A percentile compares a stretch with the other conserved stretches of the same genome.
These are phyloP conservation scores for Dendrolimus punctatus DNA, from an alignment of 1,140 invertebrate genomes.

Conservation along the genomic window DNA sequence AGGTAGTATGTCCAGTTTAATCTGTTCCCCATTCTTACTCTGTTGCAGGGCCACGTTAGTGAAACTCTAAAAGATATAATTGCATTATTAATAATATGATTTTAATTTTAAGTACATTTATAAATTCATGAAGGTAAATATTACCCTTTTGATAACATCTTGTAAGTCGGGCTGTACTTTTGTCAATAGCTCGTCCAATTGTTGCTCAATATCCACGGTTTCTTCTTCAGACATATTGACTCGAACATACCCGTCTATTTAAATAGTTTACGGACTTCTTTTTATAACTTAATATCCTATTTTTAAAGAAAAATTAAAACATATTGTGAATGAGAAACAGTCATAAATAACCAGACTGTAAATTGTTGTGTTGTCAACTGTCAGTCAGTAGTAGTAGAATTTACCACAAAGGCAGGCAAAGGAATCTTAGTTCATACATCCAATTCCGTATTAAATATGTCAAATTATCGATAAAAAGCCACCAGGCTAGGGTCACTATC, in stretches of 20 bases:
- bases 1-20: constrained; percentile 44
- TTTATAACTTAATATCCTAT: constrained; percentile 7
- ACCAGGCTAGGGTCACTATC: too few species aligned
- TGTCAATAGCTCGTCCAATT: constrained; percentile 50
- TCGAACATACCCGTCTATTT: constrained; percentile 21
- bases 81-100: neutral
- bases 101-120: neutral
- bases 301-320: constrained; percentile 8
- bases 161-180: constrained; percentile 60
- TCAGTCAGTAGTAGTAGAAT: constrained; percentile 1
- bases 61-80: constrained; percentile 45
- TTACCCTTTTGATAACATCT: constrained; percentile 67
- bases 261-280: constrained; percentile 1
- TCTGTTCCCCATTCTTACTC: constrained; percentile 59
- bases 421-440: neutral
- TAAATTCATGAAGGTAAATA: constrained; percentile 3
- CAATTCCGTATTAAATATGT: too few species aligned
- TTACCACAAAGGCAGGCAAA: neutral
- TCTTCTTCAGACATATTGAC: constrained; percentile 53
- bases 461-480: too few species aligned
- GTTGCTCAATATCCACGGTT: constrained; percentile 48
- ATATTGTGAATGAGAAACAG: constrained; percentile 8
- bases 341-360: constrained; percentile 6
- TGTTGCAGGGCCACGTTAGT: constrained; percentile 61
- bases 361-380: constrained; percentile 14